Evolutionary conservation across 2,888 invertebrate species (phyloP).

Genomic region (Parnassius apollo): DNA sequence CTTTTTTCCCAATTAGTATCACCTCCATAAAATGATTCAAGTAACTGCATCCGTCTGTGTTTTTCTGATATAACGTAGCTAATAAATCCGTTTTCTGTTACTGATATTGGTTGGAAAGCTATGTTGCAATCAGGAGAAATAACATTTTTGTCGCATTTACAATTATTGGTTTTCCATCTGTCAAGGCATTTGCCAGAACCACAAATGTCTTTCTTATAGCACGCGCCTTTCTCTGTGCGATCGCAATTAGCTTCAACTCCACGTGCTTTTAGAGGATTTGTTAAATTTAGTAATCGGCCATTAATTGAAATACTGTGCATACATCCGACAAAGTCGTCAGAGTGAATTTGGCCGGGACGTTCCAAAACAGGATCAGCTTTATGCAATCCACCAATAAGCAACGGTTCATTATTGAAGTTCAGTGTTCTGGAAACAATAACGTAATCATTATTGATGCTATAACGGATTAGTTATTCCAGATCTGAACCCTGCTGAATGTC

Average conservation of each 20-base stretch:
- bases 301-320: conserved; percentile 95
- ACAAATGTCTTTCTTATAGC: conserved; percentile 79
- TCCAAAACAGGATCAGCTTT: conserved; percentile 93
- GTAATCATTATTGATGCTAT: too few relatives aligned
- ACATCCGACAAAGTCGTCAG: conserved; percentile 97
- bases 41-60: conserved; percentile 91
- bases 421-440: conserved; percentile 85
- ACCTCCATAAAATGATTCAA: conserved; percentile 89
- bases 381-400: conserved; percentile 92
- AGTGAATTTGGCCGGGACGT: conserved; percentile 93
- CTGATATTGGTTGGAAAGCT: conserved; percentile 89
- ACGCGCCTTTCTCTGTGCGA: conserved; percentile 84
- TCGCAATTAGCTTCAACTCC: conserved; percentile 89
- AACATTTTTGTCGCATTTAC: conserved; percentile 85
- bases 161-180: conserved; percentile 89
- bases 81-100: conserved; percentile 89
- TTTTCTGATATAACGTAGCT: conserved; percentile 91
- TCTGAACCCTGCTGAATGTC: too few relatives aligned
- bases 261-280: conserved; percentile 86
- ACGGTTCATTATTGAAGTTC: conserved; percentile 93
- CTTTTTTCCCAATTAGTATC: conserved; percentile 85
- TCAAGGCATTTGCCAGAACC: conserved; percentile 88
- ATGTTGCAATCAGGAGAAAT: conserved; percentile 90
- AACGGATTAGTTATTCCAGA: too few relatives aligned
- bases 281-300: conserved; percentile 90